These are phyloP conservation scores for Macrocentrus cingulum DNA, from an alignment of 1,140 invertebrate genomes.

Conservation along the genomic window DNA sequence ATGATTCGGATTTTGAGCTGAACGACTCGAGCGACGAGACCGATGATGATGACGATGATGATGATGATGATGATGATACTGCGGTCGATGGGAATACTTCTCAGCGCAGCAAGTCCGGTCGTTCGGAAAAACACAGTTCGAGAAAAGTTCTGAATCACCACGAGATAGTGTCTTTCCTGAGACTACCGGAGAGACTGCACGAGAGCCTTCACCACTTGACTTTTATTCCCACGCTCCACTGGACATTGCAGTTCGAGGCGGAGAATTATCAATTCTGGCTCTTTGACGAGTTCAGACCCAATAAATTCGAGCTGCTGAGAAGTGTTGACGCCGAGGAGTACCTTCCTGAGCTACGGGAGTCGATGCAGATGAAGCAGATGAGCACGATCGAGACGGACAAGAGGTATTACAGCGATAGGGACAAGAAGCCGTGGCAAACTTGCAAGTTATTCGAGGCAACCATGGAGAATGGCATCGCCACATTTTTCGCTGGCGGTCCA, in stretches of 20 bases:
- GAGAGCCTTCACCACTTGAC: slow-evolving; percentile 15
- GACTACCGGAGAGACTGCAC: slow-evolving; percentile 5
- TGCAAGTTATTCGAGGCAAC: slow-evolving; percentile 55
- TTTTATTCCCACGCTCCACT: slow-evolving; percentile 36
- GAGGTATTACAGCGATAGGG: slow-evolving; percentile 22
- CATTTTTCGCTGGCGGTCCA: slow-evolving; percentile 67
- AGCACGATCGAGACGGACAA: slow-evolving; percentile 19
- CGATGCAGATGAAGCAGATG: slow-evolving; percentile 42
- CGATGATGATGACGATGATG: slow-evolving; percentile 4
- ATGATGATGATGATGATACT: no score
- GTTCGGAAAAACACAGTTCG: neutral
- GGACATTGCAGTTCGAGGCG: slow-evolving; percentile 51
- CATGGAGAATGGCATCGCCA: slow-evolving; percentile 44
- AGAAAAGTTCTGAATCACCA: neutral
- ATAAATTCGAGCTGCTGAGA: slow-evolving; percentile 37
- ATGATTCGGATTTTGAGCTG: slow-evolving; percentile 33
- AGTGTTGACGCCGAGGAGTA: slow-evolving; percentile 42
- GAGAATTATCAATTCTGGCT: slow-evolving; percentile 48
- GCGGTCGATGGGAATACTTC: neutral
- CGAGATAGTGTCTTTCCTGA: slow-evolving; percentile 30
- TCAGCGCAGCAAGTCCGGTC: neutral
- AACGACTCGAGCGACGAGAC: slow-evolving; percentile 5
- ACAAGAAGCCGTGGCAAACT: slow-evolving; percentile 46
- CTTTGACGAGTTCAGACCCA: slow-evolving; percentile 44
- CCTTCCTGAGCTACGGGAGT: slow-evolving; percentile 49